These are phyloP conservation scores for Byasa hedistus DNA, from an alignment of 2,888 invertebrate species.

Conservation along the genomic window DNA sequence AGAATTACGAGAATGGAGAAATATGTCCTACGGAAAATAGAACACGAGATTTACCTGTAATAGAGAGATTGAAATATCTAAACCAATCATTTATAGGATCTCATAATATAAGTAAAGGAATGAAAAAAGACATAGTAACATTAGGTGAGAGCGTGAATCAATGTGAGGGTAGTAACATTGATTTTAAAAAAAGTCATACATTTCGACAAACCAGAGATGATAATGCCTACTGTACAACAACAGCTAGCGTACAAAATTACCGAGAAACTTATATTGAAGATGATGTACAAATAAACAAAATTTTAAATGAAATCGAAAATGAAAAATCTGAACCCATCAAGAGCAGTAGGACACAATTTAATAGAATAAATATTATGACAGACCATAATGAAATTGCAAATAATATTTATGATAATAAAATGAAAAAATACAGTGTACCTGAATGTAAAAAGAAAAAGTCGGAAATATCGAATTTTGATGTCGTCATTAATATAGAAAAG, in stretches of 20 bases:
- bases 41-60: constrained; percentile 53
- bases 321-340: constrained; percentile 48
- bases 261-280: constrained; percentile 38
- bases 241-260: constrained; percentile 11
- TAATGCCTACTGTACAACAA: not conserved
- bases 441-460: constrained; percentile 32
- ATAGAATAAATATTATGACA: constrained; percentile 10
- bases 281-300: constrained; percentile 49
- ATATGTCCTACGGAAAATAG: constrained; percentile 60
- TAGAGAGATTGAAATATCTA: constrained; percentile 54
- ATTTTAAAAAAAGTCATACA: too few species aligned
- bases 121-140: constrained; percentile 38
- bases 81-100: constrained; percentile 55
- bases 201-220: not conserved
- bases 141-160: too few species aligned
- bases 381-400: constrained; percentile 16
- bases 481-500: constrained; percentile 55
- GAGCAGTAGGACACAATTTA: constrained; percentile 12
- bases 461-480: constrained; percentile 53
- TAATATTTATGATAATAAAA: not conserved
- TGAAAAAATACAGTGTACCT: constrained; percentile 8
- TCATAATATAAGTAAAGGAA: constrained; percentile 45
- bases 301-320: constrained; percentile 61
- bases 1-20: constrained; percentile 41
- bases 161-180: too few species aligned